Evolutionary conservation across 2,113 vertebrate genomes (phyloP).

Genomic region (Stictonetta naevosa): DNA sequence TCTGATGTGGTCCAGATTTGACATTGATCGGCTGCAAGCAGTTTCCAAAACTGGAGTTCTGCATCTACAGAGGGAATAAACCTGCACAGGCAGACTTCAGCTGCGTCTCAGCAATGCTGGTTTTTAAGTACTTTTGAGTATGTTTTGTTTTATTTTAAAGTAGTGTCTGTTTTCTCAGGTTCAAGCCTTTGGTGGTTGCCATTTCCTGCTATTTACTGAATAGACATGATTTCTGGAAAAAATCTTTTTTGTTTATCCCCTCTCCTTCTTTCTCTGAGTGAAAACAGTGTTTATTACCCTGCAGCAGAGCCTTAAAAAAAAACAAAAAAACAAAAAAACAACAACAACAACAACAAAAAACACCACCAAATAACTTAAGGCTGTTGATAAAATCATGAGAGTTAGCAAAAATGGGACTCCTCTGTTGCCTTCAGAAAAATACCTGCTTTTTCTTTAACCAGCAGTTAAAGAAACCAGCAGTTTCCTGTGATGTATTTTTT

Average conservation of each 20-base stretch:
- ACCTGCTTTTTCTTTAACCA: background rate
- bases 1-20: constrained; percentile 33
- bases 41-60: background rate
- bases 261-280: background rate
- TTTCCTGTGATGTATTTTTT: background rate
- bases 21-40: background rate
- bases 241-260: rapidly evolving
- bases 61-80: background rate
- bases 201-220: background rate
- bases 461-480: background rate
- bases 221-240: background rate
- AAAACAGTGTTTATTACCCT: background rate
- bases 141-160: background rate
- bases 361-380: background rate
- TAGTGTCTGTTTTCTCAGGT: background rate
- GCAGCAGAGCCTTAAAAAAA: background rate
- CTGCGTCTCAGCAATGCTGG: background rate
- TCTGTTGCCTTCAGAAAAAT: background rate
- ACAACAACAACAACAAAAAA: too few relatives aligned
- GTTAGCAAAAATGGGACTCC: background rate
- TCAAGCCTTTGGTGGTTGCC: background rate
- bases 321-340: background rate
- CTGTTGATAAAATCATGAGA: background rate
- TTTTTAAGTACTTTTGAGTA: background rate
- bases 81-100: background rate